Evolutionary conservation across 2,113 vertebrate species (phyloP).

Genomic region (Thalassarche chlororhynchos): DNA sequence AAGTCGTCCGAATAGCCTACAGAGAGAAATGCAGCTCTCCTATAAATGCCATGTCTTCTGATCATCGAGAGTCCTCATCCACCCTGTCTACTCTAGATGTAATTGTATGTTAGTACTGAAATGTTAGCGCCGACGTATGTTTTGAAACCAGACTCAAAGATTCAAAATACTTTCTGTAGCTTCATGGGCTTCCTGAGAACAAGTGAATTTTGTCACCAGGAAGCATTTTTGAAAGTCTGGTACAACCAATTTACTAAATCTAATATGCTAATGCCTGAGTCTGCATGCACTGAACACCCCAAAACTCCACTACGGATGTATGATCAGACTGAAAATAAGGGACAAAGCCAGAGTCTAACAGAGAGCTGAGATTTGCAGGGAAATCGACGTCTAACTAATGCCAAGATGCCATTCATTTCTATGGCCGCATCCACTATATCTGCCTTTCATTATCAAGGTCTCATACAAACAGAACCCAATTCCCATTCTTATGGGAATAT

Average conservation of each 20-base stretch:
- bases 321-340: not conserved
- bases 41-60: no score
- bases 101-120: not conserved
- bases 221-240: not conserved
- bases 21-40: not conserved
- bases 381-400: not conserved
- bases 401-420: not conserved
- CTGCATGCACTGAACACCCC: not conserved
- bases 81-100: not conserved
- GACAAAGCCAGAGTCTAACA: not conserved
- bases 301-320: not conserved
- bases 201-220: not conserved
- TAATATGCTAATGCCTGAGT: not conserved
- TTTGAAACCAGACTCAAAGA: not conserved
- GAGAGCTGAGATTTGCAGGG: not conserved
- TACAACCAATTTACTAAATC: not conserved
- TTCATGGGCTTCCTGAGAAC: not conserved
- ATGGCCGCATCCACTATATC: not conserved
- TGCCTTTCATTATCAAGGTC: not conserved
- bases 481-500: not conserved
- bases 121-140: rapidly evolving
- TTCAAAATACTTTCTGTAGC: not conserved
- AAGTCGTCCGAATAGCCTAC: not conserved
- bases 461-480: not conserved
- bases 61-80: not conserved